Evolutionary conservation across 35 echinoderm and acorn worm genomes (phyloP), one percentile per base, ranked within the genome.

Genomic region (Apostichopus parvimensis): DNA sequence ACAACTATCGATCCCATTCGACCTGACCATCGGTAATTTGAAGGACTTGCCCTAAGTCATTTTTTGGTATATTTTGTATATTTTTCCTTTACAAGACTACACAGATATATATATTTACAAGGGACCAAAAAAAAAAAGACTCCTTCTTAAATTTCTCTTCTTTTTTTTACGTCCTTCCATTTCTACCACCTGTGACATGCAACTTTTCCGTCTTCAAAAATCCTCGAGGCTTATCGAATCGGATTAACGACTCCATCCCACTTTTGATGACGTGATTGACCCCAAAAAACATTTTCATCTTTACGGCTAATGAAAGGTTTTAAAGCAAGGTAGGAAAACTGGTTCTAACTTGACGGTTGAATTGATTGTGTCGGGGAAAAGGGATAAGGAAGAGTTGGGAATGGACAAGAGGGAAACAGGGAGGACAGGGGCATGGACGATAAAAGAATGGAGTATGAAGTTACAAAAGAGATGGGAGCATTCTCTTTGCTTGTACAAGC

Each of bases 11-110:
- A 75, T 75, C 71, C 17, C 71, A 75, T 75, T 75, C 14, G n/a
- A 75, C 21, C 71, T 75, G 71, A 75, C 71, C 71, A 75, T 75
- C 71, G n/a, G 71, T 75, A 75, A 75, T 75, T 75, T 75, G 71
- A 75, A 75, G 71, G 71, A 75, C 71, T 75, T 7, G 12, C 71
- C 71, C 6, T 0, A 8, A 22, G 12, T 75, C 71, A 75, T 7
- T 18, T 20, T 7, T 22, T 75, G 17, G 34, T 45, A 45, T 45
- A 45, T 45, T 45, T 45, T 45, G 34, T 45, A 45, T 45, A 45
- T 45, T 45, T 45, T 45, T 45, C 34, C 34, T 45, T 45, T 4
- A 45, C 1, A 34, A 34, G 28, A 34, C 28, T 73, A 17, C 71
- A 73, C 7, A 13, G 20, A 75, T 75, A 13, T 61, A 12, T 61